Percentiles rank a stretch among this genome's conserved stretches.
phyloP scores from a whole-genome alignment of 1,140 invertebrate genomes.

The Hyles vespertilio region DNA sequence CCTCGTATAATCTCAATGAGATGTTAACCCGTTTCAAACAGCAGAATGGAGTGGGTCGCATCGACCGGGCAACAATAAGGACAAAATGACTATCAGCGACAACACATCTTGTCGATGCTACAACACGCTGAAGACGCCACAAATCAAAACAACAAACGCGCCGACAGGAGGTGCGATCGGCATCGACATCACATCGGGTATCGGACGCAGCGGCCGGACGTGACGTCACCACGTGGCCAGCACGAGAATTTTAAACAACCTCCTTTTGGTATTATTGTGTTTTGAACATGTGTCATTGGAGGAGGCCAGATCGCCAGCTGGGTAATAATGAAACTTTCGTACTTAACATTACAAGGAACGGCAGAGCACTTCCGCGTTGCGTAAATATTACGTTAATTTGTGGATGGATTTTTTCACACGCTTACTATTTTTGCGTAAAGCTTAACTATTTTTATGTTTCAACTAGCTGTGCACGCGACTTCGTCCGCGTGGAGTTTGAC shows the following conservation, averaged over 20 bases:
- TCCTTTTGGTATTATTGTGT: slow-evolving; percentile 57
- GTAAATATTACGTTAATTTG: too few relatives aligned
- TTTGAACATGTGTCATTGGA: slow-evolving; percentile 57
- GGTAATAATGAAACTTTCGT: too few relatives aligned
- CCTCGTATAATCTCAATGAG: not conserved
- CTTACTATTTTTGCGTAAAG: too few relatives aligned
- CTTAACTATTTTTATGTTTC: too few relatives aligned
- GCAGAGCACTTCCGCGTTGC: too few relatives aligned
- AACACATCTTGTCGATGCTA: slow-evolving; percentile 11
- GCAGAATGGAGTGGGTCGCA: too few relatives aligned
- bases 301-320: not conserved
- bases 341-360: too few relatives aligned
- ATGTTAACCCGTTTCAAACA: too few relatives aligned
- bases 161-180: slow-evolving; percentile 67
- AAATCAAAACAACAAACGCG: slow-evolving; percentile 64
- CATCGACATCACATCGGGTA: slow-evolving; percentile 46
- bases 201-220: slow-evolving; percentile 54
- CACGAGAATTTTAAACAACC: slow-evolving; percentile 71
- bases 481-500: too few relatives aligned
- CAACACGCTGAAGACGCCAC: slow-evolving; percentile 36
- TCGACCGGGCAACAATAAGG: not conserved
- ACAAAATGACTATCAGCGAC: not conserved
- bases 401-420: too few relatives aligned
- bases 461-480: too few relatives aligned
- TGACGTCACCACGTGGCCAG: slow-evolving; percentile 60